Conservation (phyloP, 2,113 vertebrate species). For the Romanogobio albipinnatus region DNA sequence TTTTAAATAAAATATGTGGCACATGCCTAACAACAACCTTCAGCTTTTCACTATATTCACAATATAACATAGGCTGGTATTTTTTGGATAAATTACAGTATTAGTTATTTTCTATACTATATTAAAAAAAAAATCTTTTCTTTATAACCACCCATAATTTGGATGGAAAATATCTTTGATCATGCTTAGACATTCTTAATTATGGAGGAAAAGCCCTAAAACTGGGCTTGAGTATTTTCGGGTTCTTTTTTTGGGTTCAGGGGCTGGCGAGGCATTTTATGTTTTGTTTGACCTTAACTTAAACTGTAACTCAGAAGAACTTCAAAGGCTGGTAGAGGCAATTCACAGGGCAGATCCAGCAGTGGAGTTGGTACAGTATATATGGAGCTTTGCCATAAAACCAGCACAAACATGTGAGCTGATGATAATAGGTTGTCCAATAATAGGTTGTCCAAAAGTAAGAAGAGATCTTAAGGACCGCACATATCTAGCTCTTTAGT, state of each 20-base stretch:
- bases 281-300: neutral
- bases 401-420: neutral
- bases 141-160: neutral
- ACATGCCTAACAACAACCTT: no score
- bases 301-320: slow-evolving; percentile 2
- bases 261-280: neutral
- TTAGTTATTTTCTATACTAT: no score
- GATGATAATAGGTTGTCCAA: neutral
- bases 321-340: neutral
- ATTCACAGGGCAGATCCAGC: slow-evolving; percentile 5
- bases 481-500: neutral
- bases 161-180: neutral
- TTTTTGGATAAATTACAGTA: no score
- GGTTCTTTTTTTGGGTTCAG: neutral
- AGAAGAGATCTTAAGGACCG: neutral
- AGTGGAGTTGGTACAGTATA: neutral
- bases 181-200: neutral
- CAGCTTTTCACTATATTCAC: no score
- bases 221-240: slow-evolving; percentile 4
- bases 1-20: no score
- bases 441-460: neutral
- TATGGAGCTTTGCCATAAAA: slow-evolving; percentile 6
- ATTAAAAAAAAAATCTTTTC: no score
- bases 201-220: neutral
- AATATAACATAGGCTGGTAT: no score